Percentiles rank a stretch among this genome's conserved stretches.
phyloP scores from a whole-genome alignment of 2,113 vertebrate genomes.

The Neodon shergylaensis region DNA sequence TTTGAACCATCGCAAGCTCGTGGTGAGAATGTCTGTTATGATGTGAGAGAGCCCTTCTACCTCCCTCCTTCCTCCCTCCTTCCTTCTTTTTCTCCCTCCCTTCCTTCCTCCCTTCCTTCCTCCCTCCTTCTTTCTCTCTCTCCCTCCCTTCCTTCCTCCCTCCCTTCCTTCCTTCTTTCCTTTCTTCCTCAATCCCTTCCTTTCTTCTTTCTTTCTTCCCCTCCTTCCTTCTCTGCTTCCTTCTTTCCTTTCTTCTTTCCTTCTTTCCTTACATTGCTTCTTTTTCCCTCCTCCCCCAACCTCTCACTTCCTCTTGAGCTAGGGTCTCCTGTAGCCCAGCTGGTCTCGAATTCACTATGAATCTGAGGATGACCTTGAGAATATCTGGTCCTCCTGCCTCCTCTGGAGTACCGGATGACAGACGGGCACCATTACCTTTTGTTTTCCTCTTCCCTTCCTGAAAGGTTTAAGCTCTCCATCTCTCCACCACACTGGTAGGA shows the following conservation, averaged over 20 bases:
- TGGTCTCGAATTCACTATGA: not conserved
- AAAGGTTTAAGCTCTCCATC: not conserved
- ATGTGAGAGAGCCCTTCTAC: not conserved
- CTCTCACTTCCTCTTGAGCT: not conserved
- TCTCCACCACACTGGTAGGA: not conserved
- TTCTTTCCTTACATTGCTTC: not conserved
- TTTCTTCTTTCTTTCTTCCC: not conserved
- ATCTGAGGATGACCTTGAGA: not conserved
- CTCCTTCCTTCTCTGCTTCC: too few relatives aligned
- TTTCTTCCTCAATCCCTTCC: too few relatives aligned
- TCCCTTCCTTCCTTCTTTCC: not conserved
- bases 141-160: too few relatives aligned
- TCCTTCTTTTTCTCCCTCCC: fast-evolving
- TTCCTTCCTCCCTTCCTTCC: too few relatives aligned
- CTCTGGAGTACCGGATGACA: not conserved
- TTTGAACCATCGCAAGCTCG: not conserved
- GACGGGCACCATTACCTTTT: not conserved
- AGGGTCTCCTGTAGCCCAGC: not conserved
- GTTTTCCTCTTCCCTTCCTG: not conserved
- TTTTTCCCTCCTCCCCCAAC: not conserved
- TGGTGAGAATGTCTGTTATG: not conserved
- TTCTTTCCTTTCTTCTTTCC: fast-evolving
- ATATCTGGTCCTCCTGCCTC: not conserved
- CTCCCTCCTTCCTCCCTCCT: fast-evolving
- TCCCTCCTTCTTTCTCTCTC: fast-evolving